Evolutionary conservation across 1,140 invertebrate genomes (phyloP).

Genomic region (Panagrolaimus sp.): DNA sequence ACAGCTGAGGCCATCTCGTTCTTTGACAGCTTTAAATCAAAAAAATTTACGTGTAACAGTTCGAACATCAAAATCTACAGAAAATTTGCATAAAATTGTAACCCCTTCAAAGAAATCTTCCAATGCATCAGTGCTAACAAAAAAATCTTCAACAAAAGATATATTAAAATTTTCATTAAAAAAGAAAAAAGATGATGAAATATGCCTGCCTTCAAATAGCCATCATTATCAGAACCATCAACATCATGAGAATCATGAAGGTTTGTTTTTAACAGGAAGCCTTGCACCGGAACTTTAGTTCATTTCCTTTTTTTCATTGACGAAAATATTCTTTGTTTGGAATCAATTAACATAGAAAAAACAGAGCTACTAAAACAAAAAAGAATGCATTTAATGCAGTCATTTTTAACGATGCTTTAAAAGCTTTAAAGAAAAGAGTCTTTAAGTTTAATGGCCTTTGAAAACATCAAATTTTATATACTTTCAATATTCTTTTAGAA

Average conservation of each 20-base stretch:
- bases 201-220: slow-evolving; percentile 15
- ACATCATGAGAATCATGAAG: neutral
- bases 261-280: neutral
- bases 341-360: no score
- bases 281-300: no score
- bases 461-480: neutral
- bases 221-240: slow-evolving; percentile 7
- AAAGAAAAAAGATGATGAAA: slow-evolving; percentile 15
- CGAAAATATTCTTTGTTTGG: no score
- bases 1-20: slow-evolving; percentile 41
- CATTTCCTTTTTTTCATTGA: no score
- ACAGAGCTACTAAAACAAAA: no score
- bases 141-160: slow-evolving; percentile 21
- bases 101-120: neutral
- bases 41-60: slow-evolving; percentile 44
- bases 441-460: neutral
- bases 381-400: neutral
- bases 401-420: neutral
- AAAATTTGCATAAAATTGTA: slow-evolving; percentile 45
- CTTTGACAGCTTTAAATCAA: slow-evolving; percentile 54
- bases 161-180: slow-evolving; percentile 18
- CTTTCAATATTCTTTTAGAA: neutral
- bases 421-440: neutral
- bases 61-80: slow-evolving; percentile 48
- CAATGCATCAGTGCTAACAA: neutral